A percentile compares a stretch with the other conserved stretches of the same genome.
Evolutionary conservation across 2,113 vertebrate species (phyloP).

Genomic region (Illadopsis cleaveri): DNA sequence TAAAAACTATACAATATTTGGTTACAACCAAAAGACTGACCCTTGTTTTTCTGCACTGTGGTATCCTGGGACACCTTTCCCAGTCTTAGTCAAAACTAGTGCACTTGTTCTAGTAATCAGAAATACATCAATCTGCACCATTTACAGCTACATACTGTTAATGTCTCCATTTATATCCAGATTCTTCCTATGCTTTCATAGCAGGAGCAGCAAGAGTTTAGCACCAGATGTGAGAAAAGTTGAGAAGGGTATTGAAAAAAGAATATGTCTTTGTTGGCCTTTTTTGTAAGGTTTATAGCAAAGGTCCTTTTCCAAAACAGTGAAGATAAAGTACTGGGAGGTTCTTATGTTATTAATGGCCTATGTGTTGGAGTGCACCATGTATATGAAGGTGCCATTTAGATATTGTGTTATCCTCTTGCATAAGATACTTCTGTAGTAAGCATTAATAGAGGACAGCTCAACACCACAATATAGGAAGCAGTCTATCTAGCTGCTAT

Average conservation of each 20-base stretch:
- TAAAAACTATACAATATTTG: background rate
- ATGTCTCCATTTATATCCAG: background rate
- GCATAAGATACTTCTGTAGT: background rate
- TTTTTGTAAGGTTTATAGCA: constrained; percentile 36
- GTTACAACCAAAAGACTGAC: background rate
- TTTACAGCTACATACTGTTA: background rate
- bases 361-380: background rate
- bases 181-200: background rate
- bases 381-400: background rate
- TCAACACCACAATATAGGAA: background rate
- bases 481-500: background rate
- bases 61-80: background rate
- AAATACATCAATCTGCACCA: background rate
- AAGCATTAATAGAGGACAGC: background rate
- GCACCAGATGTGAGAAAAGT: background rate
- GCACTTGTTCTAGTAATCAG: background rate
- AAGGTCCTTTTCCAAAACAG: constrained; percentile 1
- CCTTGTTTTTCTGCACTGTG: background rate
- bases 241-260: background rate
- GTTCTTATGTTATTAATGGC: constrained; percentile 22
- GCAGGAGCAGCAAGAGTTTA: background rate
- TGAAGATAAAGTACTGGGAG: constrained; percentile 15
- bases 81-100: background rate
- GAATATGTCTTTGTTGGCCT: background rate
- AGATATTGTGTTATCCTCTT: background rate